Conservation (phyloP, 2,888 invertebrate species). For the Lacanobia wlatinum region DNA sequence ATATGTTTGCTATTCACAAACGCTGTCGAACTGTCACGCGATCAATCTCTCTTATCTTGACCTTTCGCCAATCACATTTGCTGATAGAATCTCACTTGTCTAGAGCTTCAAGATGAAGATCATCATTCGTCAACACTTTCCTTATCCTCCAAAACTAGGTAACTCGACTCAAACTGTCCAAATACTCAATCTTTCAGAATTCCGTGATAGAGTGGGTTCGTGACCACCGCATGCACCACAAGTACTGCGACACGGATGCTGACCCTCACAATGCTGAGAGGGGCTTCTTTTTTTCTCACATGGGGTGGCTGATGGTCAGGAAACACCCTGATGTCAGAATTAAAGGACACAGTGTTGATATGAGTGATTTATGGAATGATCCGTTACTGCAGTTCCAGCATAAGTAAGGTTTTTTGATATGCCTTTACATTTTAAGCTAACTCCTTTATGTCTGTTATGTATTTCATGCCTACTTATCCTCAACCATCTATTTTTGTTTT, state of each 20-base stretch:
- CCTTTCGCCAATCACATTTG: too few relatives aligned
- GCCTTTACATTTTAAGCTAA: not conserved
- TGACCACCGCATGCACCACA: conserved; percentile 88
- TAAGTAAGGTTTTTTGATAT: not conserved
- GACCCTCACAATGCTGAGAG: conserved; percentile 96
- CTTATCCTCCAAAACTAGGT: too few relatives aligned
- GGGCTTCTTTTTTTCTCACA: conserved; percentile 98
- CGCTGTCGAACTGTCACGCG: too few relatives aligned
- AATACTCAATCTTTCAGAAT: conserved; percentile 84
- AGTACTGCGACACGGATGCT: conserved; percentile 96
- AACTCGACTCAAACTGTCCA: too few relatives aligned
- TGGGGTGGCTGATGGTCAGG: conserved; percentile 97
- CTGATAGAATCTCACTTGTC: too few relatives aligned
- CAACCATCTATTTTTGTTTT: conserved; percentile 6
- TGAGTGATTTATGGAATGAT: conserved; percentile 29
- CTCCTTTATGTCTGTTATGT: too few relatives aligned
- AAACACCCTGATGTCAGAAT: conserved; percentile 91
- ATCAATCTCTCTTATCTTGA: too few relatives aligned
- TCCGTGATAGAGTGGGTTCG: conserved; percentile 81
- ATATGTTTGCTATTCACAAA: too few relatives aligned
- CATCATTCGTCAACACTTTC: too few relatives aligned
- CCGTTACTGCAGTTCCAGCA: conserved; percentile 16
- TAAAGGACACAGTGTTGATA: conserved; percentile 1
- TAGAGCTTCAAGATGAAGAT: too few relatives aligned
- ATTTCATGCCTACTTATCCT: not conserved